Base-by-base conservation (phyloP, 2,888 invertebrate genomes). In the Ditula angustiorana region DNA sequence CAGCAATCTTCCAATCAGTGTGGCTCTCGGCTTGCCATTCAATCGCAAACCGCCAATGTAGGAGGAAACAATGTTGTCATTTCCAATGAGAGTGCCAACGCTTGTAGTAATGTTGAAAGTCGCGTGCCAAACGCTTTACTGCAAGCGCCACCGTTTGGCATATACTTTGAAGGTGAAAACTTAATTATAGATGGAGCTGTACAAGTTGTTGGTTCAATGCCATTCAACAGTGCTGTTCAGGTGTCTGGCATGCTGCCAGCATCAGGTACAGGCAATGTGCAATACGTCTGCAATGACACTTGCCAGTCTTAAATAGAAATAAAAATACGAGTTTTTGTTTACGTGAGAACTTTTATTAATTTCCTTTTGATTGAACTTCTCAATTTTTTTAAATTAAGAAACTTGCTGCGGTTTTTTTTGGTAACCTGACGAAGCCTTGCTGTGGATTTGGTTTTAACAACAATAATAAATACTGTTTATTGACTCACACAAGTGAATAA, bases 181-280 rank as follows among this genome's bases (percentile, higher is more conserved):
- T 50, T 72, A 5, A 16, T 62, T 5, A 57, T 67, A 11, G 69
- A 67, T 21, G 74, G 74, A 0, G 63, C 65, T 7, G 70, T 69
- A 0, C 67, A 69, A 10, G 58, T 72, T 0, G 66, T 67, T 5
- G 70, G 71, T 0, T 37, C 63, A 11, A 62, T 71, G 2, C 72
- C 71, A 0, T 66, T 72, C 7, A 50, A 16, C 21, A 69, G 69
- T 0, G 58, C 46, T 0, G 59, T 72, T 0, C 26, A 49, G n/a
- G 60, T 71, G 5, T 35, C 41, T 30, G 72, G 65, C 1, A 1
- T 37, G 1, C 1, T 65, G 13, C 65, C 65, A 8, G 47, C 30
- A 0, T 30, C 55, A 0, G 65, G 65, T 0, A 13, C 35, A 0
- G 65, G 60, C 0, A 41, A 10, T 5, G 60, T 60, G 0, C 46